Evolutionary conservation across 23 tunicate genomes (phyloP).

Genomic region (Aplidium turbinatum): DNA sequence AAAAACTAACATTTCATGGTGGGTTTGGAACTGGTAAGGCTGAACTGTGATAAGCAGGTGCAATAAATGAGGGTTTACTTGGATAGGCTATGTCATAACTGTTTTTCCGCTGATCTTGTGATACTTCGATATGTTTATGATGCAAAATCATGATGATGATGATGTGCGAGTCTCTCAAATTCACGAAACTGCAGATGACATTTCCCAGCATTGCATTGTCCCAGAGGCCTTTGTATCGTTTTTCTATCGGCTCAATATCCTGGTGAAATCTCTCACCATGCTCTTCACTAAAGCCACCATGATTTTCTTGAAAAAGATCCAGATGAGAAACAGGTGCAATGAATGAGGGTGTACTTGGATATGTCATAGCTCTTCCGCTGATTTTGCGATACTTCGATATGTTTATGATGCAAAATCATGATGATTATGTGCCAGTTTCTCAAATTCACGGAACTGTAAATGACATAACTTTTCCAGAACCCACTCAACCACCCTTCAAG

Average conservation of each 20-base stretch:
- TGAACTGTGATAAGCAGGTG: slow-evolving; percentile 24
- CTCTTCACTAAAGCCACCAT: too few species aligned
- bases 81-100: slow-evolving; percentile 28
- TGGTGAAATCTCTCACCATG: too few species aligned
- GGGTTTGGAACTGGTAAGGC: slow-evolving; percentile 40
- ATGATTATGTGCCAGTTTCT: slow-evolving; percentile 7
- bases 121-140: slow-evolving; percentile 22
- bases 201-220: too few species aligned
- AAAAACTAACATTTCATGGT: slow-evolving; percentile 25
- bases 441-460: slow-evolving; percentile 29
- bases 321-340: slow-evolving; percentile 37
- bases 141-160: slow-evolving; percentile 31
- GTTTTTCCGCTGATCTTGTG: slow-evolving; percentile 28
- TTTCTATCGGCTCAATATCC: too few species aligned
- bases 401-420: slow-evolving; percentile 28
- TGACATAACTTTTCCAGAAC: slow-evolving; percentile 39
- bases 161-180: neutral
- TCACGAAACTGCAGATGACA: slow-evolving; percentile 34
- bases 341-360: slow-evolving; percentile 31
- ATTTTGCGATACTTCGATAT: slow-evolving; percentile 26
- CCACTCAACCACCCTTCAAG: slow-evolving; percentile 30
- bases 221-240: too few species aligned
- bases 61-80: slow-evolving; percentile 32
- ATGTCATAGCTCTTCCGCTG: slow-evolving; percentile 36
- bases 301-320: too few species aligned